Percentiles rank a stretch among this genome's conserved stretches.
phyloP scores from a whole-genome alignment of 2,888 invertebrate genomes.

The Diachrysia chrysitis region DNA sequence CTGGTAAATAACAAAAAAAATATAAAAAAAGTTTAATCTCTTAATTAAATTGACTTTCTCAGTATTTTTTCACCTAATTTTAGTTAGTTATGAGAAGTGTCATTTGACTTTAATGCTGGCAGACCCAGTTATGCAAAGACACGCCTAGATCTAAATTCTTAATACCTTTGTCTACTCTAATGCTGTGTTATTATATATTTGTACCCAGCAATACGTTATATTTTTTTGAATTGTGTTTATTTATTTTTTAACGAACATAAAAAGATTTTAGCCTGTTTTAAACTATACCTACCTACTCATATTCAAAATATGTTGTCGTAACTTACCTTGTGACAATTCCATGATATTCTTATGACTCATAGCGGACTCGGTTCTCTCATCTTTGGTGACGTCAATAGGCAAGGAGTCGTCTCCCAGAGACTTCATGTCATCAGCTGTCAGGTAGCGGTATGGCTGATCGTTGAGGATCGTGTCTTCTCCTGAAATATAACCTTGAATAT shows the following conservation, averaged over 20 bases:
- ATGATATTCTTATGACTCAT: constrained; percentile 87
- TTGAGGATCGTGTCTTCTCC: constrained; percentile 97
- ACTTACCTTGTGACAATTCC: constrained; percentile 84
- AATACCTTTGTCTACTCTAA: no score
- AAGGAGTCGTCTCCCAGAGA: constrained; percentile 97
- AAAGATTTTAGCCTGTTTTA: no score
- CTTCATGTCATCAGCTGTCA: constrained; percentile 98
- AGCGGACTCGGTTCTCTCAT: constrained; percentile 94
- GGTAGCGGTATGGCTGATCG: constrained; percentile 96
- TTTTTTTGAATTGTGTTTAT: no score
- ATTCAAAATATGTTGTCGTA: no score
- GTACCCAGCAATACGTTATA: no score
- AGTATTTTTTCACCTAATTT: no score
- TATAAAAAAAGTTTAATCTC: neutral
- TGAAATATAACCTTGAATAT: constrained; percentile 68
- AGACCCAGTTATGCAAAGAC: no score
- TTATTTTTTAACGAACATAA: no score
- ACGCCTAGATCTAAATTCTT: no score
- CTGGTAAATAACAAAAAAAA: constrained; percentile 53
- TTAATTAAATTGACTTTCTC: neutral
- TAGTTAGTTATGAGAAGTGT: no score
- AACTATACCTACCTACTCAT: neutral
- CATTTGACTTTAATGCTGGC: no score
- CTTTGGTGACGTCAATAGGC: constrained; percentile 97
- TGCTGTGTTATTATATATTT: no score